phyloP scores from a whole-genome alignment of 2,888 invertebrate species.

The Leptinotarsa rubiginosa region DNA sequence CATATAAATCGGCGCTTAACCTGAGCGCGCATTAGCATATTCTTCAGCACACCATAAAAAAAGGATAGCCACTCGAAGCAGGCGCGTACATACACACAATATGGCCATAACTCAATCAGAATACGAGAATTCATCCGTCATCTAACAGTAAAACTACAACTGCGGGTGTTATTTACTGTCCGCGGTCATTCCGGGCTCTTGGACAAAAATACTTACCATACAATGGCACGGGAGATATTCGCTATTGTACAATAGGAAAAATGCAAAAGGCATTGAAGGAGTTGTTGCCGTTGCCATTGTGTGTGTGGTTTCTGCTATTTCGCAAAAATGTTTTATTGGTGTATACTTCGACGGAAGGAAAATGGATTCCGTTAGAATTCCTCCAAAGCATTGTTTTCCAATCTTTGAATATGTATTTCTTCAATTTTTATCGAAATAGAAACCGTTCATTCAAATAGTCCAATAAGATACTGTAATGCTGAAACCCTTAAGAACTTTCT shows the following conservation, averaged over 20 bases:
- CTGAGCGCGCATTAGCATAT: conserved; percentile 48
- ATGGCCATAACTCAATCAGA: conserved; percentile 51
- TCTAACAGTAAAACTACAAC: conserved; percentile 51
- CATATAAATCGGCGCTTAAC: conserved; percentile 47
- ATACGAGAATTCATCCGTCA: conserved; percentile 51
- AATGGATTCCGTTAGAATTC: conserved; percentile 1
- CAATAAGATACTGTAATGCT: too few relatives aligned
- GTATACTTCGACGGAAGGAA: conserved; percentile 4
- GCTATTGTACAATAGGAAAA: conserved; percentile 45
- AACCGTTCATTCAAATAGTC: too few relatives aligned
- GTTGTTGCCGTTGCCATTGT: conserved; percentile 35
- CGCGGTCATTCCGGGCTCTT: conserved; percentile 46
- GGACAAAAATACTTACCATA: conserved; percentile 50
- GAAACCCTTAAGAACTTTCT: too few relatives aligned
- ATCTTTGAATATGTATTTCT: too few relatives aligned
- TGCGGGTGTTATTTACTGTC: conserved; percentile 51
- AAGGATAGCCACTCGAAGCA: conserved; percentile 35
- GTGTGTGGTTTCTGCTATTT: conserved; percentile 10
- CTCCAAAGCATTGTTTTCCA: not conserved
- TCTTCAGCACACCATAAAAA: conserved; percentile 41
- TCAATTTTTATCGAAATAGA: too few relatives aligned
- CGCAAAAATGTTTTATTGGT: conserved; percentile 17
- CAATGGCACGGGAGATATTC: conserved; percentile 46
- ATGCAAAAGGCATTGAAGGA: conserved; percentile 36
- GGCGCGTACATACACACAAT: conserved; percentile 47